A percentile compares a stretch with the other conserved stretches of the same genome.
Evolutionary conservation across 2,797 vertebrate species (phyloP).

Genomic region (Astyanax mexicanus): DNA sequence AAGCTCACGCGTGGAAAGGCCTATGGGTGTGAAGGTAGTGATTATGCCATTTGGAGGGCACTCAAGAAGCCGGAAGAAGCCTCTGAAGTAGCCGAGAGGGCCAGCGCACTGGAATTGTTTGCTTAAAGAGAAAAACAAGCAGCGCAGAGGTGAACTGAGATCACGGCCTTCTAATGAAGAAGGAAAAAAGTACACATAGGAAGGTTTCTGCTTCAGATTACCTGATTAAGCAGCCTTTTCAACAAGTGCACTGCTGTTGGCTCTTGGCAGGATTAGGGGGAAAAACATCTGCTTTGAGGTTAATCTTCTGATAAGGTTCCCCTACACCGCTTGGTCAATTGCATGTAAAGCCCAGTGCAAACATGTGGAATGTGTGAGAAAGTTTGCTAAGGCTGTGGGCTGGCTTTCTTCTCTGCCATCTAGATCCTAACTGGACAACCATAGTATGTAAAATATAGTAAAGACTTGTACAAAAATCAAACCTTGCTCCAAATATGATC

Average conservation of each 20-base stretch:
- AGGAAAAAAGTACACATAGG: neutral
- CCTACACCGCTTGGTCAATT: constrained; percentile 35
- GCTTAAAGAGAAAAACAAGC: neutral
- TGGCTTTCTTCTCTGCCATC: neutral
- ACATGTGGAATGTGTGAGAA: constrained; percentile 42
- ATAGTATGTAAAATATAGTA: neutral
- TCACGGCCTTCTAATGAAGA: constrained; percentile 5
- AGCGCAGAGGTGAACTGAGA: constrained; percentile 25
- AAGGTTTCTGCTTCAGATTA: constrained; percentile 52
- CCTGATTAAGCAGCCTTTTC: constrained; percentile 45
- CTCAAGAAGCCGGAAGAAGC: neutral
- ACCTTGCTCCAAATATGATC: too few relatives aligned
- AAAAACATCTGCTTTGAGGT: constrained; percentile 46
- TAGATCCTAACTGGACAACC: neutral
- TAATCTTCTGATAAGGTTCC: constrained; percentile 41
- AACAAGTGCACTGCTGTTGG: constrained; percentile 7
- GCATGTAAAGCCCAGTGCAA: constrained; percentile 36
- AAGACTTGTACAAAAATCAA: neutral
- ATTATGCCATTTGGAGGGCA: constrained; percentile 21
- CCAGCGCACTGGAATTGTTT: neutral
- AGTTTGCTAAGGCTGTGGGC: neutral
- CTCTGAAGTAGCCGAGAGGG: neutral
- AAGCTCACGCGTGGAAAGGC: neutral
- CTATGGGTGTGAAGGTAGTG: constrained; percentile 10
- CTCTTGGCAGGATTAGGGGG: constrained; percentile 25